Percentiles rank a stretch among this genome's conserved stretches.
Evolutionary conservation across 2,888 invertebrate species (phyloP).

Genomic region (Colletes collaris): DNA sequence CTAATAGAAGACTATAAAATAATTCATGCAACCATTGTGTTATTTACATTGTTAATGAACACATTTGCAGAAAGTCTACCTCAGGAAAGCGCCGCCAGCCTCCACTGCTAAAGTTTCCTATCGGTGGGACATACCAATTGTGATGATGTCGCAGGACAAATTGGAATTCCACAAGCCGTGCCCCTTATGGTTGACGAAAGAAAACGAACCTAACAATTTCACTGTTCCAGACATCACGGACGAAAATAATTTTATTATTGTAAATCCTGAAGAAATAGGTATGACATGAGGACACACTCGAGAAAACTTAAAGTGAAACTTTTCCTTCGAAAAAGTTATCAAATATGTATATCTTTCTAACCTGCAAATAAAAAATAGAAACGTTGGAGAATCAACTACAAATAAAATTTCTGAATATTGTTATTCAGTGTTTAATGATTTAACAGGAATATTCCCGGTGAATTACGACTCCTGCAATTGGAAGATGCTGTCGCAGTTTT

Average conservation of each 20-base stretch:
- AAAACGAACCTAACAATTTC: conserved; percentile 82
- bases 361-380: too few species aligned
- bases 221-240: conserved; percentile 85
- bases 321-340: background rate
- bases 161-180: conserved; percentile 86
- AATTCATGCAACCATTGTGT: too few species aligned
- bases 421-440: background rate
- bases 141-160: conserved; percentile 85
- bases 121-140: conserved; percentile 90
- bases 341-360: background rate
- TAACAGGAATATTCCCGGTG: conserved; percentile 90
- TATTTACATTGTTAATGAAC: conserved; percentile 2
- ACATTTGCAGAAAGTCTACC: conserved; percentile 86
- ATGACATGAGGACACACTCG: conserved; percentile 53
- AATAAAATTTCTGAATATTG: too few species aligned
- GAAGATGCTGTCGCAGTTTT: conserved; percentile 88
- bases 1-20: background rate
- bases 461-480: conserved; percentile 92
- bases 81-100: conserved; percentile 87
- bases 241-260: conserved; percentile 88
- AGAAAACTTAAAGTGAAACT: background rate
- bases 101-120: conserved; percentile 86
- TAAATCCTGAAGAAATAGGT: conserved; percentile 94
- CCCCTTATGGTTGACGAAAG: conserved; percentile 88
- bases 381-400: too few species aligned